phyloP scores from a whole-genome alignment of 2,888 invertebrate genomes.

The Macrophya alboannulata region DNA sequence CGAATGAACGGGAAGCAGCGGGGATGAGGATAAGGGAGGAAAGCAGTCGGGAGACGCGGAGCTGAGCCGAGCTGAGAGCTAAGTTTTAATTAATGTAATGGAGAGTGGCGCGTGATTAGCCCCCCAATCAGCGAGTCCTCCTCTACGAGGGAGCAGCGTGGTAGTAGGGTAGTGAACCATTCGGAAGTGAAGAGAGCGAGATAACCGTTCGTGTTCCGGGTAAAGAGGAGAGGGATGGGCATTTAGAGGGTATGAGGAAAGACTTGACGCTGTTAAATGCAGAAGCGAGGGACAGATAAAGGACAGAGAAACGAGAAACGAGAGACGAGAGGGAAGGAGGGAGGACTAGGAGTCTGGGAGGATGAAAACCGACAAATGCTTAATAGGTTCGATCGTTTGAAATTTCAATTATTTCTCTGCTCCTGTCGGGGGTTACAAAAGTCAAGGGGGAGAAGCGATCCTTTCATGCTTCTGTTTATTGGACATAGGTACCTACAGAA shows the following conservation, averaged over 20 bases:
- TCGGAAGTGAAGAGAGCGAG: slow-evolving; percentile 60
- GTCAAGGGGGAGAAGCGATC: slow-evolving; percentile 19
- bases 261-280: slow-evolving; percentile 49
- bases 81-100: slow-evolving; percentile 78
- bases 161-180: slow-evolving; percentile 56
- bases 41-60: slow-evolving; percentile 60
- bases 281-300: slow-evolving; percentile 49
- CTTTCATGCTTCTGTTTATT: slow-evolving; percentile 27
- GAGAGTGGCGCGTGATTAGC: slow-evolving; percentile 76
- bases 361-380: slow-evolving; percentile 55
- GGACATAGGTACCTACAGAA: slow-evolving; percentile 16
- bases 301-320: slow-evolving; percentile 18
- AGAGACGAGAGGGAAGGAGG: background rate
- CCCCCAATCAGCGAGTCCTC: slow-evolving; percentile 70
- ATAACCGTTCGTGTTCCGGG: slow-evolving; percentile 54
- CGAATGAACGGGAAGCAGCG: slow-evolving; percentile 56
- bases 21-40: slow-evolving; percentile 50
- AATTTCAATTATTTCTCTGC: slow-evolving; percentile 57
- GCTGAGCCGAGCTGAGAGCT: slow-evolving; percentile 69
- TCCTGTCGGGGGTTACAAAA: slow-evolving; percentile 26
- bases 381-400: slow-evolving; percentile 49
- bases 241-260: background rate
- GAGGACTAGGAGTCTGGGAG: background rate
- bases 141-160: slow-evolving; percentile 58
- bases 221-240: slow-evolving; percentile 2